These are phyloP conservation scores for Rhynchonema sp. DNA, from an alignment of 2,888 invertebrate species.

Conservation along the genomic window DNA sequence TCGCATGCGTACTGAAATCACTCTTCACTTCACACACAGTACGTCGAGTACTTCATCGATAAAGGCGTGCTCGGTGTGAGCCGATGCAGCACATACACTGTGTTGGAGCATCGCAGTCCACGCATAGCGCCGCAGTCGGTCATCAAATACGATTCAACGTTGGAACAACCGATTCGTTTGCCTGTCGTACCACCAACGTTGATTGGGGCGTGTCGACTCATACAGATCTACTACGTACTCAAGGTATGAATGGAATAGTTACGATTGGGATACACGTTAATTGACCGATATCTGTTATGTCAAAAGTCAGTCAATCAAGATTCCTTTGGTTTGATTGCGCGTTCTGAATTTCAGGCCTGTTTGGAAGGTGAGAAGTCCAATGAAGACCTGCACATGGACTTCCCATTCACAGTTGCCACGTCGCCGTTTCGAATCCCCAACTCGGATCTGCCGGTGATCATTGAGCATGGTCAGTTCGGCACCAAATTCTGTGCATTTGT, in stretches of 20 bases:
- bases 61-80: conserved; percentile 49
- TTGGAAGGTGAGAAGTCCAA: conserved; percentile 48
- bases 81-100: conserved; percentile 47
- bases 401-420: conserved; percentile 54
- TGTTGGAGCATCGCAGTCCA: conserved; percentile 50
- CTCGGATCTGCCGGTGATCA: conserved; percentile 20
- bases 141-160: conserved; percentile 39
- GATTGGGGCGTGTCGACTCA: conserved; percentile 47
- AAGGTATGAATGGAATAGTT: conserved; percentile 40
- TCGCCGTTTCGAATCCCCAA: conserved; percentile 40
- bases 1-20: no score
- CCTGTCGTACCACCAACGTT: conserved; percentile 56
- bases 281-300: no score
- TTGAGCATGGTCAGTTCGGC: conserved; percentile 23
- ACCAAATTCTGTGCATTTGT: no score
- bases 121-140: conserved; percentile 41
- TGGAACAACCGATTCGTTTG: conserved; percentile 45
- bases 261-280: no score
- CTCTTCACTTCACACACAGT: no score
- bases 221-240: conserved; percentile 51
- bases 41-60: conserved; percentile 54
- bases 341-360: conserved; percentile 38
- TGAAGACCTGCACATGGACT: conserved; percentile 50
- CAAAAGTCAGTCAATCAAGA: no score
- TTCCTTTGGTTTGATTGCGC: no score